Evolutionary conservation across 2,888 invertebrate species (phyloP).

Genomic region (Drosophila gaucha): DNA sequence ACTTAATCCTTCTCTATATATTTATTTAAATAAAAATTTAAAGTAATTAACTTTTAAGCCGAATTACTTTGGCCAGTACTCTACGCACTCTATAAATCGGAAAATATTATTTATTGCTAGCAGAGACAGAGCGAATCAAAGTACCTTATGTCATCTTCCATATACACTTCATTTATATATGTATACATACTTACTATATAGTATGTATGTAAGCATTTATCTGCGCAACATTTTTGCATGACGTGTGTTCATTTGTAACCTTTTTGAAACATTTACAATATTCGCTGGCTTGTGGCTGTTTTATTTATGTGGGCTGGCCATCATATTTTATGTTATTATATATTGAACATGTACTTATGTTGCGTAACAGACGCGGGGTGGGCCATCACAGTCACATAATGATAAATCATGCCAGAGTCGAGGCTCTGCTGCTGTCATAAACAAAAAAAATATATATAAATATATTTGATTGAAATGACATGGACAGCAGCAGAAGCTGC

Average conservation of each 20-base stretch:
- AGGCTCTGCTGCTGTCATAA: conserved; percentile 59
- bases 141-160: conserved; percentile 4
- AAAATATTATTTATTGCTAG: conserved; percentile 1
- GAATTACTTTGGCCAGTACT: too few species aligned
- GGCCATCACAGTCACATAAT: conserved; percentile 53
- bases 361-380: conserved; percentile 48
- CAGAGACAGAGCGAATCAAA: neutral
- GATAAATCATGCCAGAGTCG: conserved; percentile 64
- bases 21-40: too few species aligned
- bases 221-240: conserved; percentile 46
- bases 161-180: neutral
- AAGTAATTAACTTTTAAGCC: neutral
- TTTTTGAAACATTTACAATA: conserved; percentile 47
- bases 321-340: conserved; percentile 74
- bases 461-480: conserved; percentile 70
- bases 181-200: neutral
- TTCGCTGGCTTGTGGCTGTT: conserved; percentile 37
- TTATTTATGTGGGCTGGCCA: conserved; percentile 70
- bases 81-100: neutral
- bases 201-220: conserved; percentile 1
- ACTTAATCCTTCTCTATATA: too few species aligned
- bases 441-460: conserved; percentile 45
- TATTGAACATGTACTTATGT: conserved; percentile 74
- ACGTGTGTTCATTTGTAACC: conserved; percentile 63
- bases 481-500: conserved; percentile 34